Evolutionary conservation across 1,140 invertebrate species (phyloP), one percentile per base, ranked within the genome.

Genomic region (Zaprionus capensis): DNA sequence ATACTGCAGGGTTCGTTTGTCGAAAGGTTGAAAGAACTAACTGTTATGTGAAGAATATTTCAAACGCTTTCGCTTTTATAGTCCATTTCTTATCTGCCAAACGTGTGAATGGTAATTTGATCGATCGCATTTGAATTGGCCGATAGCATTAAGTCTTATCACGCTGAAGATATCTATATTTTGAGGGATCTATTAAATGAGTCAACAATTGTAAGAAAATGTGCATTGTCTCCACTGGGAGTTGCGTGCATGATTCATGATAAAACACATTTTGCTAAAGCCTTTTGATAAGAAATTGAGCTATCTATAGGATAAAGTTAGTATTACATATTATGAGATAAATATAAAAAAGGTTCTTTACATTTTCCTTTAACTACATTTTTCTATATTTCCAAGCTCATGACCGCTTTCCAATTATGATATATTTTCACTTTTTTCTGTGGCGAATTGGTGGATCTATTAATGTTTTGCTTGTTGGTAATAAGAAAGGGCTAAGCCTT

Each of bases 111-210:
- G 17, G 46, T 31, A 49, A 0, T n/a, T 72, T 66, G 63, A 66
- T 72, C 15, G 62, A 72, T 72, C 28, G 44, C 41, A 51, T 72
- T 72, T 64, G 49, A 65, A 71, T 71, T 63, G 59, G 36, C 28
- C 44, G 24, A 64, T 71, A 14, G 36, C 14, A 63, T 22, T 26
- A 62, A 24, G 46, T 17, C 22, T 70, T 70, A 56, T 70, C 49
- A 9, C 6, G 55, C 28, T 55, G 7, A 3, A n/a, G 24, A 2
- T 41, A 46, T 7, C n/a, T 46, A 17, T 17, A 7, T 44, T 46
- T 46, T 46, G n/a, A 46, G 5, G 31, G 17, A 70, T 70, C 59
- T 63, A 34, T 17, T 26, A 7, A 44, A 20, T 71, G 68, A 71
- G 26, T 71, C 68, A 71, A 26, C 65, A 31, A 7, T 28, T 41